Conservation (phyloP, 2,797 vertebrate genomes). For the Ciconia nigra region DNA sequence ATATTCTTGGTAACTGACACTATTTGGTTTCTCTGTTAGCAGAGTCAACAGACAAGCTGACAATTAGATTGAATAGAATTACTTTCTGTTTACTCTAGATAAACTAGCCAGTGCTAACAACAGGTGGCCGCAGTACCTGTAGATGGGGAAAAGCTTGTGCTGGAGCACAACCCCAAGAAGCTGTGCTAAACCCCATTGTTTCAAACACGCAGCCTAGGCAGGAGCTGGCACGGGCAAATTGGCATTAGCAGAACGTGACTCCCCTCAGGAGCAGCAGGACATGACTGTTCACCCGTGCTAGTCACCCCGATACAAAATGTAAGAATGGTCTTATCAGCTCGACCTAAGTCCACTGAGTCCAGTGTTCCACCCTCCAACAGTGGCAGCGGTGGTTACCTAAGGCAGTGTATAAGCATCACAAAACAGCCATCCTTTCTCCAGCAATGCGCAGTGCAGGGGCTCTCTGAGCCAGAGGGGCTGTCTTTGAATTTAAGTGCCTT, state of each 20-base stretch:
- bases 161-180: background rate
- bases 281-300: background rate
- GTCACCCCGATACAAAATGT: background rate
- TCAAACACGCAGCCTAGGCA: background rate
- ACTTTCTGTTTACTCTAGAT: constrained; percentile 52
- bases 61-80: constrained; percentile 46
- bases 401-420: background rate
- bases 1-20: background rate
- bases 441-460: background rate
- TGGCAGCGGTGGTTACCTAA: background rate
- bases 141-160: background rate
- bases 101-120: constrained; percentile 29
- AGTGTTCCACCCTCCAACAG: rapidly evolving
- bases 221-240: background rate
- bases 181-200: background rate
- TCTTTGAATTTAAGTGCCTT: background rate
- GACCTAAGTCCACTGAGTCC: background rate
- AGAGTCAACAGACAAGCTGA: background rate
- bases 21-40: background rate
- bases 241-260: background rate
- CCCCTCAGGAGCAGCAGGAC: background rate
- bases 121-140: background rate
- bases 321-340: background rate
- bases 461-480: background rate
- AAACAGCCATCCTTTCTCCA: background rate